phyloP scores from a whole-genome alignment of 2,113 vertebrate genomes.

The Bufo bufo region DNA sequence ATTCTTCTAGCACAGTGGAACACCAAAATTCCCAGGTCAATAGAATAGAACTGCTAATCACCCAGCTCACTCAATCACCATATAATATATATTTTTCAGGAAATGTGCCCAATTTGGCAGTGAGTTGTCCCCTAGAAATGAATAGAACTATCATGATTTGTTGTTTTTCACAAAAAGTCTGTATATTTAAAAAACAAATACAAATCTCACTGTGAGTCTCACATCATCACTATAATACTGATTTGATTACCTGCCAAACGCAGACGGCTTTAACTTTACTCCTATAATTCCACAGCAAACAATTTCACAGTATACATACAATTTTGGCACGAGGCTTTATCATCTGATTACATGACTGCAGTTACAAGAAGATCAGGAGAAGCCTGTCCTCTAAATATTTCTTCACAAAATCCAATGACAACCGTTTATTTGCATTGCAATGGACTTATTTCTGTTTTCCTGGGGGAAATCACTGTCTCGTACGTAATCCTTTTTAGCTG shows the following conservation, averaged over 20 bases:
- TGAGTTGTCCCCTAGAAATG: not conserved
- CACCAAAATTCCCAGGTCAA: too few species aligned
- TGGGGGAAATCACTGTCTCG: slow-evolving; percentile 48
- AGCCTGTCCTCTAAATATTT: slow-evolving; percentile 41
- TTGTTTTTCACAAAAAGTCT: not conserved
- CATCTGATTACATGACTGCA: slow-evolving; percentile 24
- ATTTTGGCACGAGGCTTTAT: not conserved
- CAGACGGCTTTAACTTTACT: slow-evolving; percentile 1
- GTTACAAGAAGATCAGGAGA: slow-evolving; percentile 19
- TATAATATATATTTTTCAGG: too few species aligned
- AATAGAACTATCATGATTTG: not conserved
- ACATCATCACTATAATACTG: not conserved
- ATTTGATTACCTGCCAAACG: not conserved
- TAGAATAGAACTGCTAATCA: too few species aligned
- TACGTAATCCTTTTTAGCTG: slow-evolving; percentile 55
- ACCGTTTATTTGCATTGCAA: not conserved
- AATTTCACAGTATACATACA: slow-evolving; percentile 28
- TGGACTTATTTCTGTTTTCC: slow-evolving; percentile 51
- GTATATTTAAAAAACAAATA: not conserved
- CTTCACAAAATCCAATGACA: slow-evolving; percentile 30
- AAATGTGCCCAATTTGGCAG: too few species aligned
- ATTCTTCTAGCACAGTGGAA: too few species aligned
- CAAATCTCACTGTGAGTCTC: too few species aligned
- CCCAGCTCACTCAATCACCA: too few species aligned
- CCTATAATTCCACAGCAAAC: slow-evolving; percentile 17